A percentile compares a stretch with the other conserved stretches of the same genome.
phyloP scores from a whole-genome alignment of 1,140 invertebrate genomes.

The Nasonia longicornis region DNA sequence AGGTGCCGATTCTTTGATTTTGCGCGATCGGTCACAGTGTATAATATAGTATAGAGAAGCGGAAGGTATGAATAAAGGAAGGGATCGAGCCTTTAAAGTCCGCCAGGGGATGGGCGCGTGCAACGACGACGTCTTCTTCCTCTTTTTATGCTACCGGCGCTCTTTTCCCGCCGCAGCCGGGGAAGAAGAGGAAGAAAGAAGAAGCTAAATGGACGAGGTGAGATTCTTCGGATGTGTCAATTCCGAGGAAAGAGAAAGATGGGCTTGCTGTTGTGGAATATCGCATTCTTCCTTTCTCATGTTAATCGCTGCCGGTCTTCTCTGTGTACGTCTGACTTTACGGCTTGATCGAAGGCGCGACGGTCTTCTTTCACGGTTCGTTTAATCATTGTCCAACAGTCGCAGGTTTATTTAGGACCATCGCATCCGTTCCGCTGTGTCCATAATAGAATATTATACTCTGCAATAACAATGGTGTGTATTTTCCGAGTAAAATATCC shows the following conservation, averaged over 20 bases:
- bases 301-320: constrained; percentile 15
- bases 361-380: neutral
- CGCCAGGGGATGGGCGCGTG: neutral
- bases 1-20: constrained; percentile 14
- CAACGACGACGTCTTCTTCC: neutral
- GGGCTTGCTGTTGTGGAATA: neutral
- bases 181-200: neutral
- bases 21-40: neutral
- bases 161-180: neutral
- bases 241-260: constrained; percentile 23
- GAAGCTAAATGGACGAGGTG: neutral
- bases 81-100: constrained; percentile 30
- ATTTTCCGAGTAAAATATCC: no score
- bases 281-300: constrained; percentile 12
- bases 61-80: neutral
- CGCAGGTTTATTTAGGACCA: neutral
- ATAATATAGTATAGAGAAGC: neutral
- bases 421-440: neutral
- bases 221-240: constrained; percentile 38
- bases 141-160: neutral
- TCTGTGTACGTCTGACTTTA: neutral
- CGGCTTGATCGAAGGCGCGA: neutral
- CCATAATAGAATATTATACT: no score
- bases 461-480: no score
- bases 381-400: neutral